Evolutionary conservation across 1,140 invertebrate species (phyloP), one percentile per base, ranked within the genome.

Genomic region (Nasonia giraulti): DNA sequence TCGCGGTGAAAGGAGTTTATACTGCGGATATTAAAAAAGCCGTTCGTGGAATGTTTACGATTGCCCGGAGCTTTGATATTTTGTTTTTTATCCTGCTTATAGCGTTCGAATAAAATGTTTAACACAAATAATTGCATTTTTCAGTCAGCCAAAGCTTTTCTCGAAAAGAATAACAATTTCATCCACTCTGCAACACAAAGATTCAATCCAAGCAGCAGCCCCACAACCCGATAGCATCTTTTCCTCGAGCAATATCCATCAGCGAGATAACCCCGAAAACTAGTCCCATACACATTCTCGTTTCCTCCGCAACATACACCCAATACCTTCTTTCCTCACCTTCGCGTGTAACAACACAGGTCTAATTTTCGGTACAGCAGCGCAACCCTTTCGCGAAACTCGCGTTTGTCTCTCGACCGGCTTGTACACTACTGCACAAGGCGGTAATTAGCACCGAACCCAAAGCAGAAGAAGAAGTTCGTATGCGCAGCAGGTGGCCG

Each of bases 401-500:
- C 47, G 47, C 1, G 6, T 7, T 62, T 55, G 14, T 62, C 20
- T 62, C 55, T 62, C 55, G 20, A 62, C 17, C 55, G 55, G 55
- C 20, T 44, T 44, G 40, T 44, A 5, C 33, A 55, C 17, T 17
- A 2, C 4, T 17, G 14, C 50, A 62, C 27, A 69, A 62, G 87
- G 87, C 85, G 87, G 84, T 73, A 84, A 87, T 85, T 76, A 69
- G 73, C 62, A 62, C 50, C 23, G 44, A 23, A 33, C 44, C 68
- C 69, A 33, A 62, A 62, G 55, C 0, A 62, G 55, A 62, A 62
- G 55, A 62, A 62, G 17, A 62, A n/a, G 17, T 7, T 20, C 4
- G 50, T 37, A 50, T n/a, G 20, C 85, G 71, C 79, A 73, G 83
- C 86, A 86, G 83, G 80, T 86, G 83, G 80, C 68, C 86, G 33